A percentile compares a stretch with the other conserved stretches of the same genome.
These are phyloP conservation scores for Muscina levida DNA, from an alignment of 2,888 invertebrate genomes.

Conservation along the genomic window DNA sequence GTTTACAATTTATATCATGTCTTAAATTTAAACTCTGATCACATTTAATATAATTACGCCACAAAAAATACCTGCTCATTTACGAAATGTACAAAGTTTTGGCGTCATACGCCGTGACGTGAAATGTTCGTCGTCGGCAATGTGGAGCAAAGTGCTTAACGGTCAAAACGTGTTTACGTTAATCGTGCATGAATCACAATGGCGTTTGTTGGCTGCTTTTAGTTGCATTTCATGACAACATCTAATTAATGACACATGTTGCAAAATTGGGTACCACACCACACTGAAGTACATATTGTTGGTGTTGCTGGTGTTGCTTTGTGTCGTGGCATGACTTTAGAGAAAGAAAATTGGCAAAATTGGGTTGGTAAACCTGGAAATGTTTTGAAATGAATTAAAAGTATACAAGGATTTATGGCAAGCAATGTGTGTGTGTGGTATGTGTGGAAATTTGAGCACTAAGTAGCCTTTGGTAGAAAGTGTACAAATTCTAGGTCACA, in stretches of 20 bases:
- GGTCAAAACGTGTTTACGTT: slow-evolving; percentile 13
- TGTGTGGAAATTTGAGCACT: slow-evolving; percentile 5
- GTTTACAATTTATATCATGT: too few species aligned
- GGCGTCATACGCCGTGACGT: too few species aligned
- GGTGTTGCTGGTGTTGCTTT: too few species aligned
- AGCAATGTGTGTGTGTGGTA: slow-evolving; percentile 22
- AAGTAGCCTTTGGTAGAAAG: too few species aligned
- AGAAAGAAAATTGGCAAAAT: slow-evolving; percentile 47
- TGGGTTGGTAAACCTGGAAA: slow-evolving; percentile 26
- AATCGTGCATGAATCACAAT: slow-evolving; percentile 6
- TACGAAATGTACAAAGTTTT: too few species aligned
- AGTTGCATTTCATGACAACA: slow-evolving; percentile 55
- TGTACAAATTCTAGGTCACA: slow-evolving; percentile 58
- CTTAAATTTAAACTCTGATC: too few species aligned
- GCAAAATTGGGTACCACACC: slow-evolving; percentile 19
- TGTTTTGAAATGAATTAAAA: slow-evolving; percentile 16
- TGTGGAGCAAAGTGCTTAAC: not conserved
- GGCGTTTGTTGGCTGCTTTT: slow-evolving; percentile 18
- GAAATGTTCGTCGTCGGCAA: too few species aligned
- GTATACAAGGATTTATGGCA: slow-evolving; percentile 32
- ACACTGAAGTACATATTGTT: slow-evolving; percentile 38
- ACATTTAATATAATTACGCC: too few species aligned
- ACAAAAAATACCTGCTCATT: too few species aligned
- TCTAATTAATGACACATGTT: slow-evolving; percentile 61
- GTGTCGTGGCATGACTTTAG: slow-evolving; percentile 41